Evolutionary conservation across 2,888 invertebrate species (phyloP), one percentile per base, ranked within the genome.

Genomic region (Branchinecta sandiegonensis): DNA sequence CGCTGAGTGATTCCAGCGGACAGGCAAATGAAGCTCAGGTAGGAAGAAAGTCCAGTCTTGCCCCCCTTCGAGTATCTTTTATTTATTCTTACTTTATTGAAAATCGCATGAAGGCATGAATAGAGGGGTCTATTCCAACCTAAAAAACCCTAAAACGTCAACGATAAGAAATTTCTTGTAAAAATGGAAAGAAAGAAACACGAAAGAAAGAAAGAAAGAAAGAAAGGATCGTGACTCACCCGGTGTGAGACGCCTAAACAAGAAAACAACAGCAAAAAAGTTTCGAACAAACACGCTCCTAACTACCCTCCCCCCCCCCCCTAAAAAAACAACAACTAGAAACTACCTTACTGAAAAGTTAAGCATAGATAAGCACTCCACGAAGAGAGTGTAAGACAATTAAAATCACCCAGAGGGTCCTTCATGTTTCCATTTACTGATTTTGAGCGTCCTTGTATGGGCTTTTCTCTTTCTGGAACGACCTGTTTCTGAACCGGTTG

Each of bases 1-100:
- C 91, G 69, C 80, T 93, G 67, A 85, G 84, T 1, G 82, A 84
- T 48, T 85, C 89, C 6, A 84, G 86, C 73, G 86, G 84, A 63
- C 81, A 83, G 37, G 79, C 84, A 1, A 80, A 82, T 70, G 88
- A 87, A 78, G 78, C 80, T 37, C 76, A 77, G 73, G 75, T 75
- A 71, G 56, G 37, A 4, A 37, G 37, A 37, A 37, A 37, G 67
- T 67, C 11, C 66, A 14, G 47, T 14, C 9, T n/a, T 8, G 48
- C 11, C 5, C 8, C 17, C n/a, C 23, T 47, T 3, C 46, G 23
- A n/a, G 65, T 37, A 7, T 46, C n/a, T 50, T 56, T n/a, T 66
- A 6, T n/a, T 50, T 23, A 2, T 23, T 23, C 23, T 23, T 23
- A 3, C 23, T 23, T 23, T 23, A 23, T 8, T 56, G 56, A 56